These are phyloP conservation scores for Patiria pectinifera DNA, from an alignment of 53 echinoderm and acorn worm species.

Conservation along the genomic window DNA sequence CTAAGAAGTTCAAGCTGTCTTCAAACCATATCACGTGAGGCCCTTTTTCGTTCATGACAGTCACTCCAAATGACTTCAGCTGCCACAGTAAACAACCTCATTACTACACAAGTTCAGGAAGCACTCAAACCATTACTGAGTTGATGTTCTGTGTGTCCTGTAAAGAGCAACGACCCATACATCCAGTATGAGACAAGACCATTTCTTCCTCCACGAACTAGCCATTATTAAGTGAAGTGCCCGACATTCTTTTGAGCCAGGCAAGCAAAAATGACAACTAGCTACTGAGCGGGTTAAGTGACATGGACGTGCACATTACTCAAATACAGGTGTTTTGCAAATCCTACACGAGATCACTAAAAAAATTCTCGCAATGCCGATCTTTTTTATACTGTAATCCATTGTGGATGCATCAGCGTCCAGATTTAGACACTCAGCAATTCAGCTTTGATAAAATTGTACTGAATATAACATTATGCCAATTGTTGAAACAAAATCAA, in stretches of 20 bases:
- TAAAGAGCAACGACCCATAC: neutral
- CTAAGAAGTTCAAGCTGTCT: neutral
- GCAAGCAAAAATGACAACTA: neutral
- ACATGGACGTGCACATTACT: neutral
- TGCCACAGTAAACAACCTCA: neutral
- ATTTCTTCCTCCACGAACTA: neutral
- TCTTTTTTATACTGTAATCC: no score
- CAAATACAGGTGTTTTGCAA: neutral
- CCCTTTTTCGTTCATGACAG: neutral
- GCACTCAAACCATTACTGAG: conserved; percentile 26
- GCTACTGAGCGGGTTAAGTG: neutral
- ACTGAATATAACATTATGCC: no score
- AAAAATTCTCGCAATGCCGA: no score
- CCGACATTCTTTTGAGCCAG: neutral
- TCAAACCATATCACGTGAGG: neutral
- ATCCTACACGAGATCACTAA: neutral
- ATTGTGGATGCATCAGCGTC: no score
- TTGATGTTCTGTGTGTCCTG: conserved; percentile 23
- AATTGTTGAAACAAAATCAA: no score
- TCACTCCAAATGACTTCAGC: conserved; percentile 4
- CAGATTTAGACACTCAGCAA: no score
- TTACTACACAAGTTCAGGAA: neutral
- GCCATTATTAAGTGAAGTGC: neutral
- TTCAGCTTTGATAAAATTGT: no score
- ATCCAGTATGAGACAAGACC: neutral